phyloP scores from a whole-genome alignment of 1,140 invertebrate genomes.

The Sarcophaga peregrina region DNA sequence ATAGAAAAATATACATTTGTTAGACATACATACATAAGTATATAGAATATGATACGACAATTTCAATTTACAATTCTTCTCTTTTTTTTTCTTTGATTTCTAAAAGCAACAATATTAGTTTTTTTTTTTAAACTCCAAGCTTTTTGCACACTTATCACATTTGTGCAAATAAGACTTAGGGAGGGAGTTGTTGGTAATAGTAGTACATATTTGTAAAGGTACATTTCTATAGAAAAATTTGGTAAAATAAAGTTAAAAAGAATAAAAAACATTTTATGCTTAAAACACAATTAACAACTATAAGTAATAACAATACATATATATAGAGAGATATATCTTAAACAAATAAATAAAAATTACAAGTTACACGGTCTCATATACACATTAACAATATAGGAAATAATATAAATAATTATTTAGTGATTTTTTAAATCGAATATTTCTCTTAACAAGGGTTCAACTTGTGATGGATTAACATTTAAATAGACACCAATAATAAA shows the following conservation, averaged over 20 bases:
- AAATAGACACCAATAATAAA: conserved; percentile 84
- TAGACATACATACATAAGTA: background rate
- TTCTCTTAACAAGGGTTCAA: conserved; percentile 91
- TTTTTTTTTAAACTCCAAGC: conserved; percentile 1
- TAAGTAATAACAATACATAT: conserved; percentile 21
- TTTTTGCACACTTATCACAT: conserved; percentile 46
- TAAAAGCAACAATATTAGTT: conserved; percentile 1
- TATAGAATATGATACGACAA: background rate
- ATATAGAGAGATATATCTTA: background rate
- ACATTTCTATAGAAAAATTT: background rate
- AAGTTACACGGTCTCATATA: background rate
- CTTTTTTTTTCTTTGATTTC: background rate
- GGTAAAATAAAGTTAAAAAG: background rate
- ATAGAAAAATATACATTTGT: background rate
- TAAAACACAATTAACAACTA: background rate
- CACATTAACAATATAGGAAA: conserved; percentile 2
- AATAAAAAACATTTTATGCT: conserved; percentile 35
- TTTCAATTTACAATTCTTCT: background rate
- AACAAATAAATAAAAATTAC: conserved; percentile 1
- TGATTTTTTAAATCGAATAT: conserved; percentile 87
- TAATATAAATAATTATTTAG: conserved; percentile 43
- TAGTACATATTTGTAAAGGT: background rate
- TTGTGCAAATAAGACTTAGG: conserved; percentile 32
- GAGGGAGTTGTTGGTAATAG: background rate
- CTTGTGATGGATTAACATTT: conserved; percentile 88